Conservation (phyloP, 53 echinoderm and acorn worm genomes). For the Henricia sp. region DNA sequence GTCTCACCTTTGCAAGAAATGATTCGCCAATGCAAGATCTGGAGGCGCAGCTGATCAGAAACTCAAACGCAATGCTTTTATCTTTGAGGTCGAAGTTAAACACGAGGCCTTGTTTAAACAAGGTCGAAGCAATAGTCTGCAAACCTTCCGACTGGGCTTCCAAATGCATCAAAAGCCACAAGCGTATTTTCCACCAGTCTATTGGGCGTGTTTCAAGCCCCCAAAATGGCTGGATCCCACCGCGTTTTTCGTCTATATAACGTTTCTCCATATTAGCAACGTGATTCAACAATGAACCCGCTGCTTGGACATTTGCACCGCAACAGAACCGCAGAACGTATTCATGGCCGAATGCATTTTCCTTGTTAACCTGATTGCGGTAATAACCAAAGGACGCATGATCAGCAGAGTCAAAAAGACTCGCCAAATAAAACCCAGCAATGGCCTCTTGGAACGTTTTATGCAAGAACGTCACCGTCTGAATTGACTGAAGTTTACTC, state of each 20-base stretch:
- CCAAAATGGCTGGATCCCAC: too few relatives aligned
- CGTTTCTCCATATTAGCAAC: too few relatives aligned
- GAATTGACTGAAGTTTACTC: neutral
- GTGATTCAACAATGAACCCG: neutral
- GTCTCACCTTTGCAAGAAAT: neutral
- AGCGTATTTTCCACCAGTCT: neutral
- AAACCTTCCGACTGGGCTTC: neutral
- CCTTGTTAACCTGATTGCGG: neutral
- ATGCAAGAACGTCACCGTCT: constrained; percentile 31
- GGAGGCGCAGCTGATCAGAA: neutral
- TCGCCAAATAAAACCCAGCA: constrained; percentile 35
- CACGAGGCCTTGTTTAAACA: neutral
- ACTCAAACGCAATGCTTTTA: neutral
- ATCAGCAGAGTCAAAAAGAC: constrained; percentile 5
- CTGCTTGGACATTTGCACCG: constrained; percentile 17
- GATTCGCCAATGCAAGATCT: neutral
- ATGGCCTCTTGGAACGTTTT: constrained; percentile 39
- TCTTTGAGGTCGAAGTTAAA: neutral
- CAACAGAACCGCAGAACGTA: constrained; percentile 32
- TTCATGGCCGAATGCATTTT: neutral
- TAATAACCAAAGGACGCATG: neutral
- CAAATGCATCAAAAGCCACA: constrained; percentile 8
- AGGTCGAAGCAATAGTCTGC: neutral
- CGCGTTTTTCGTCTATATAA: too few relatives aligned
- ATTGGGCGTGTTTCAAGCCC: neutral